Conservation (phyloP, 2,797 vertebrate species). For the Gadopsis bispinosus region DNA sequence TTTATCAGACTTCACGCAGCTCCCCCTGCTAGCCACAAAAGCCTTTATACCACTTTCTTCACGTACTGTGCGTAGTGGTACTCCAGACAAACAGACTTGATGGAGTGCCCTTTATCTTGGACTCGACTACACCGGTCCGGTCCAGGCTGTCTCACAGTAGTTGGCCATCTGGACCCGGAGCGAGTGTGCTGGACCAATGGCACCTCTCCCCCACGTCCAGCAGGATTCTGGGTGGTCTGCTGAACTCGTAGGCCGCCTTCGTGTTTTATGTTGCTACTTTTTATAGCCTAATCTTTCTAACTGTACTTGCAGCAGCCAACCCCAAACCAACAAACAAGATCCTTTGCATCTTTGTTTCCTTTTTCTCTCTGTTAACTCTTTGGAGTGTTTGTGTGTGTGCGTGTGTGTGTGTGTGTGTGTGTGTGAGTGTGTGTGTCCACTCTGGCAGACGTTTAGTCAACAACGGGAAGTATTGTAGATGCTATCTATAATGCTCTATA, state of each 20-base stretch:
- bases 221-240: conserved; percentile 90
- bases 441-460: conserved; percentile 84
- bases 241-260: conserved; percentile 49
- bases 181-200: conserved; percentile 55
- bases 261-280: conserved; percentile 82
- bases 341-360: conserved; percentile 78
- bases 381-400: conserved; percentile 54
- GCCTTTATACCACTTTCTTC: neutral
- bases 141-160: conserved; percentile 31
- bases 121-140: conserved; percentile 17
- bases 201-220: conserved; percentile 35
- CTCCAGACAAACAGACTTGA: fast-evolving
- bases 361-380: conserved; percentile 69
- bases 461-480: conserved; percentile 86
- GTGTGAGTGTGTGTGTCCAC: conserved; percentile 53
- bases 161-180: conserved; percentile 75
- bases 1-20: neutral
- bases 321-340: conserved; percentile 81
- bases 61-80: too few relatives aligned
- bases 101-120: neutral
- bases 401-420: conserved; percentile 27
- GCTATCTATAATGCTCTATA: conserved; percentile 89
- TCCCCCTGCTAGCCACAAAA: neutral
- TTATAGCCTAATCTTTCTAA: conserved; percentile 79
- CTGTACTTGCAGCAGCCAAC: conserved; percentile 72